Conservation (phyloP, 2,888 invertebrate species). For the Anorthoa munda region DNA sequence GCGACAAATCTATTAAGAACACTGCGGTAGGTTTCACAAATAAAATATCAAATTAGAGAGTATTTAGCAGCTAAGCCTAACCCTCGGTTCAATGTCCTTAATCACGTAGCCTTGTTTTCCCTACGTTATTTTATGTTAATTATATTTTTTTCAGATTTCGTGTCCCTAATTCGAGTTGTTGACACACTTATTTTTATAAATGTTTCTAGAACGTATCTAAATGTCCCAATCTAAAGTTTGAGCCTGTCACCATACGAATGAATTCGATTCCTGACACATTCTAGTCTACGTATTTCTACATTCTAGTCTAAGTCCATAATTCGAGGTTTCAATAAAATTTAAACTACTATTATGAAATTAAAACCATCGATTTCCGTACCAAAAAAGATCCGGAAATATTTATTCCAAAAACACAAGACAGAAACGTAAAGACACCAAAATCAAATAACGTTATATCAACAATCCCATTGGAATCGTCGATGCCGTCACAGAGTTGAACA, state of each 20-base stretch:
- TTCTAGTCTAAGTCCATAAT: no score
- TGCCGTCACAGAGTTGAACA: conserved; percentile 65
- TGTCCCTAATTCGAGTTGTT: neutral
- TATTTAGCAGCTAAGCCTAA: neutral
- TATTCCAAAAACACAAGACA: conserved; percentile 25
- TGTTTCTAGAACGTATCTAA: neutral
- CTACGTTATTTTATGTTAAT: conserved; percentile 2
- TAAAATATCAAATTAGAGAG: neutral
- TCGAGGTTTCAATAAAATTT: no score
- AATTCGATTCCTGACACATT: neutral
- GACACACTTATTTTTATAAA: conserved; percentile 1
- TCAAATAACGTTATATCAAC: conserved; percentile 51
- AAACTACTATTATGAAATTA: neutral
- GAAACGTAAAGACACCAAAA: conserved; percentile 45
- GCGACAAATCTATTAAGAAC: neutral
- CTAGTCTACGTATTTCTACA: no score
- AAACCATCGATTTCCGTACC: neutral
- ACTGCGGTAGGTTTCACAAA: neutral
- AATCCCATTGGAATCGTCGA: conserved; percentile 48
- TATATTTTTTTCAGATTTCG: conserved; percentile 8
- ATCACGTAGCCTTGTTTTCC: conserved; percentile 13
- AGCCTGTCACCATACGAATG: neutral
- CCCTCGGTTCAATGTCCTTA: conserved; percentile 5
- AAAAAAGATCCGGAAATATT: conserved; percentile 27
- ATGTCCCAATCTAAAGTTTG: neutral